These are phyloP conservation scores for Pogonocherus hispidulus DNA, from an alignment of 2,888 invertebrate genomes.

Conservation along the genomic window DNA sequence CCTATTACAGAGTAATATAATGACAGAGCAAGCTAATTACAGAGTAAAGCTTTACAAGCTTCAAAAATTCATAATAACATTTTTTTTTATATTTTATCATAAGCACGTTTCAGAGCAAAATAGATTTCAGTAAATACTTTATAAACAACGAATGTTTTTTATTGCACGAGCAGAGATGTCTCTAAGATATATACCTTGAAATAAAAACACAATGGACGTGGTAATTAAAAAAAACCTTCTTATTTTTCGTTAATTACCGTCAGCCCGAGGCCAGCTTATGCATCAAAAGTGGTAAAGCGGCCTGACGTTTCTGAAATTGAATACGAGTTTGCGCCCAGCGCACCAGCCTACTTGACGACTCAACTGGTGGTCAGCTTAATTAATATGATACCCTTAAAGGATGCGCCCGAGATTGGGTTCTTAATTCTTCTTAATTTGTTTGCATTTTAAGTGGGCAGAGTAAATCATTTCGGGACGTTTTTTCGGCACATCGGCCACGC, in stretches of 20 bases:
- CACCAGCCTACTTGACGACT: slow-evolving; percentile 14
- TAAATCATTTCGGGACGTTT: background rate
- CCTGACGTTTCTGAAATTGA: slow-evolving; percentile 18
- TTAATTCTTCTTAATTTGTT: slow-evolving; percentile 17
- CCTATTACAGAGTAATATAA: too few relatives aligned
- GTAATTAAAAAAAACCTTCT: background rate
- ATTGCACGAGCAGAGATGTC: too few relatives aligned
- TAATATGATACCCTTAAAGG: slow-evolving; percentile 16
- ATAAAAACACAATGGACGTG: background rate
- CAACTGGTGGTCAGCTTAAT: slow-evolving; percentile 19
- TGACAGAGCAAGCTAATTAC: too few relatives aligned
- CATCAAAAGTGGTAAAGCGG: slow-evolving; percentile 9
- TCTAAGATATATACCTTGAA: too few relatives aligned
- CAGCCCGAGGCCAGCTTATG: background rate
- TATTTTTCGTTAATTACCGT: background rate
- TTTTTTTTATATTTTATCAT: too few relatives aligned
- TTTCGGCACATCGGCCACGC: background rate
- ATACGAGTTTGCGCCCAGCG: background rate
- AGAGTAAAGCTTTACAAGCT: too few relatives aligned
- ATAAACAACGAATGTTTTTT: too few relatives aligned
- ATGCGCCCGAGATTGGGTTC: background rate
- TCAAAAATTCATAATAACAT: too few relatives aligned
- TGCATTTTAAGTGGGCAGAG: slow-evolving; percentile 7
- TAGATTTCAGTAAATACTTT: too few relatives aligned
- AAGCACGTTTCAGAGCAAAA: too few relatives aligned